Evolutionary conservation across 2,888 invertebrate species (phyloP).

Genomic region (Cephalotes varians): DNA sequence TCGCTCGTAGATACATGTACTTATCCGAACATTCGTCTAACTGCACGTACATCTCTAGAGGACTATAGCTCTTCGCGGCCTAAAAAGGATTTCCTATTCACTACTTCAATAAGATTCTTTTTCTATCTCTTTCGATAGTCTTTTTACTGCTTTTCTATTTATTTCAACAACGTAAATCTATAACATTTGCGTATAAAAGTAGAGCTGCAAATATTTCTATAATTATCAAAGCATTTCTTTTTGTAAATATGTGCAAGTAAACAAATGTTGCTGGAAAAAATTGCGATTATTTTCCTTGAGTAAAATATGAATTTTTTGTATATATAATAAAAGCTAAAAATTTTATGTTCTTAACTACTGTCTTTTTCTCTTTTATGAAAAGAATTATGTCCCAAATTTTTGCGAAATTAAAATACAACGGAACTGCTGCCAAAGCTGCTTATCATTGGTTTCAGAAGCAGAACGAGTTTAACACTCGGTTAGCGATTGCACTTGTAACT

Average conservation of each 20-base stretch:
- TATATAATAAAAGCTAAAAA: not conserved
- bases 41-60: constrained; percentile 57
- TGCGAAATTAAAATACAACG: not conserved
- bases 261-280: not conserved
- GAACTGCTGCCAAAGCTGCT: not conserved
- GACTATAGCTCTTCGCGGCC: constrained; percentile 55
- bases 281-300: not conserved
- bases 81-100: constrained; percentile 37
- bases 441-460: not conserved
- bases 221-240: not conserved
- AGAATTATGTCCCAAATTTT: not conserved
- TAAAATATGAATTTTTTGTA: not conserved
- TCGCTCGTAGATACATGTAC: constrained; percentile 50
- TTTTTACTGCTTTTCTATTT: constrained; percentile 14
- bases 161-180: constrained; percentile 1
- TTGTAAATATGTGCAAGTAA: not conserved
- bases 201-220: not conserved
- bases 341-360: not conserved
- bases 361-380: too few relatives aligned
- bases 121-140: constrained; percentile 32
- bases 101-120: constrained; percentile 37
- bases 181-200: constrained; percentile 9
- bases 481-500: constrained; percentile 20
- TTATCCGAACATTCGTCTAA: constrained; percentile 48
- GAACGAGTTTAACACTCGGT: constrained; percentile 24